Conservation (phyloP, 2,797 vertebrate species). For the Spondyliosoma cantharus region DNA sequence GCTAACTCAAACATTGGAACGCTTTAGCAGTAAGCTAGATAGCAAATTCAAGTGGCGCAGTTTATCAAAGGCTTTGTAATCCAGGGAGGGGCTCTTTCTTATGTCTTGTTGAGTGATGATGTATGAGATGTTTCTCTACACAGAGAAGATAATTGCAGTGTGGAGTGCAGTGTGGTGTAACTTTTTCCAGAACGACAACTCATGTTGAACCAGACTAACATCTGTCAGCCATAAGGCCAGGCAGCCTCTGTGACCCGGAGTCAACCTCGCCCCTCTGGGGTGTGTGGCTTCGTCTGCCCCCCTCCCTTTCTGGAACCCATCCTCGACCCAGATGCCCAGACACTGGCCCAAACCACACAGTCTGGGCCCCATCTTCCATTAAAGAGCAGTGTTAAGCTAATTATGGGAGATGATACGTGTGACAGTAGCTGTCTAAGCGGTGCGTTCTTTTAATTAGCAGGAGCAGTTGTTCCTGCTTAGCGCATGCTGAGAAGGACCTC, state of each 20-base stretch:
- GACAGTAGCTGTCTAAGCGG: constrained; percentile 56
- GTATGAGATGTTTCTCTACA: constrained; percentile 68
- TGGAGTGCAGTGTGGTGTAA: constrained; percentile 59
- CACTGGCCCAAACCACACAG: constrained; percentile 67
- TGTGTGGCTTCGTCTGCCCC: constrained; percentile 55
- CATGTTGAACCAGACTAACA: constrained; percentile 74
- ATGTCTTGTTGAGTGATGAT: constrained; percentile 63
- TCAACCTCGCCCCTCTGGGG: constrained; percentile 71
- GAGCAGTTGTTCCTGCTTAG: constrained; percentile 61
- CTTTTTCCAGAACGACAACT: constrained; percentile 73
- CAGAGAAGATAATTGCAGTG: constrained; percentile 69
- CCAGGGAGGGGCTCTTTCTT: constrained; percentile 45
- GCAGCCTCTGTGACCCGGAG: constrained; percentile 70
- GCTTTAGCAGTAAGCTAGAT: constrained; percentile 25
- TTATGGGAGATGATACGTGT: constrained; percentile 45
- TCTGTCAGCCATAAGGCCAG: constrained; percentile 78
- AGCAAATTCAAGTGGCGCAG: constrained; percentile 47
- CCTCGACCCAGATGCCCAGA: constrained; percentile 65
- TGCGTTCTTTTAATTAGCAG: constrained; percentile 76
- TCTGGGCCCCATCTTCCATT: constrained; percentile 60
- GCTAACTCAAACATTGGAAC: constrained; percentile 42
- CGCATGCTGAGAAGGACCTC: constrained; percentile 33
- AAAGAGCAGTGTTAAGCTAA: constrained; percentile 51
- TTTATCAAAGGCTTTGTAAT: constrained; percentile 61
- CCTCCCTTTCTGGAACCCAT: constrained; percentile 61